Conservation (phyloP, 2,797 vertebrate genomes). For the Chromobotia macracanthus region DNA sequence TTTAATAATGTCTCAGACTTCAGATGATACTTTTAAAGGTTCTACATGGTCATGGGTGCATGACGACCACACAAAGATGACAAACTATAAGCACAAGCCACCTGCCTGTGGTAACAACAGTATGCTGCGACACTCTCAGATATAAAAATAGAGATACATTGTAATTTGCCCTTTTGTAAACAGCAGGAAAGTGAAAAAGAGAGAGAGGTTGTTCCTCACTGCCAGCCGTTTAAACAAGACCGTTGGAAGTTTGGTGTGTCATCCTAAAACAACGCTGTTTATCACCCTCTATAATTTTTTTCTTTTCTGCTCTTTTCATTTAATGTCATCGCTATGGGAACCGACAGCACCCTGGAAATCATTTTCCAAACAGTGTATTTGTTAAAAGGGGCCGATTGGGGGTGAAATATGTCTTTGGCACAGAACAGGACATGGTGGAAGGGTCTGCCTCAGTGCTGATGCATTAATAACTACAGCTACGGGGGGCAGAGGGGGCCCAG, state of each 20-base stretch:
- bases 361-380: conserved; percentile 89
- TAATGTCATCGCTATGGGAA: conserved; percentile 90
- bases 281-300: conserved; percentile 86
- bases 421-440: conserved; percentile 71
- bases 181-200: conserved; percentile 46
- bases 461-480: conserved; percentile 85
- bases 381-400: conserved; percentile 74
- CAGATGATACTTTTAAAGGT: conserved; percentile 84
- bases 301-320: conserved; percentile 79
- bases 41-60: conserved; percentile 80
- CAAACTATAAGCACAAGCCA: conserved; percentile 87
- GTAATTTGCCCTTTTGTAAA: conserved; percentile 85
- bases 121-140: conserved; percentile 83
- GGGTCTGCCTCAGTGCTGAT: conserved; percentile 77
- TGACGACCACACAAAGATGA: conserved; percentile 86
- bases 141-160: conserved; percentile 80
- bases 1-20: conserved; percentile 75
- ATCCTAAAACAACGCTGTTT: conserved; percentile 78
- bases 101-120: conserved; percentile 80
- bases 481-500: conserved; percentile 74
- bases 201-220: conserved; percentile 76
- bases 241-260: conserved; percentile 82
- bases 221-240: conserved; percentile 77
- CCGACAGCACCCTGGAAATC: conserved; percentile 86
- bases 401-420: conserved; percentile 84